Evolutionary conservation across 2,797 vertebrate genomes (phyloP), one percentile per base, ranked within the genome.

Genomic region (Rhinatrema bivittatum): DNA sequence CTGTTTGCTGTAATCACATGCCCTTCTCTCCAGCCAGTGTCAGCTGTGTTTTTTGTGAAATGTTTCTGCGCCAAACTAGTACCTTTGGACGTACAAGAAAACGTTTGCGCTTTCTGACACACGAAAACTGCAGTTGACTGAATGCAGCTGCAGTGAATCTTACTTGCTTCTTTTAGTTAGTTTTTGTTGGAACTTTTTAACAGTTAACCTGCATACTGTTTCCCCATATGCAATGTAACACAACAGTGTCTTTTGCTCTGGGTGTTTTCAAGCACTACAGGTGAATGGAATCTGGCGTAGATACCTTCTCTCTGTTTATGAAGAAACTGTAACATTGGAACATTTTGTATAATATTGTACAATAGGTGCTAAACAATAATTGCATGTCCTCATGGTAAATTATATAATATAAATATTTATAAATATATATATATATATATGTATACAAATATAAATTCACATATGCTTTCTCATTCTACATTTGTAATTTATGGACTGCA

Each of bases 261-360:
- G 73, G 55, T 50, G 30, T 66, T 76, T 79, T 77, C 60, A 64
- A 68, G 53, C 62, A 74, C 70, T 78, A 66, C 61, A 70, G 71
- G 68, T 51, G 62, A 79, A 76, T 79, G 68, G 74, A 78, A 60
- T 62, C 74, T 67, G 55, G 68, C 69, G 70, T 53, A 34, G 56
- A 41, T 68, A 75, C 58, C 62, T 77, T 56, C 50, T 68, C n/a
- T 59, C 51, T 46, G 43, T 72, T 68, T 56, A 66, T 60, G 64
- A 67, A 61, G 62, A 74, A 72, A 49, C 50, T 77, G n/a, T n/a
- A 70, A 51, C 53, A 53, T 62, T 73, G 57, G 47, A 62, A 76
- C 78, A 60, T 63, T 73, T 76, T 91, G 86, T 93, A 90, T 81
- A 67, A 90, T 88, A 85, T 68, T 93, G 88, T 89, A 89, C 76